Base-by-base conservation (phyloP, 2,797 vertebrate species). In the Ara ararauna region DNA sequence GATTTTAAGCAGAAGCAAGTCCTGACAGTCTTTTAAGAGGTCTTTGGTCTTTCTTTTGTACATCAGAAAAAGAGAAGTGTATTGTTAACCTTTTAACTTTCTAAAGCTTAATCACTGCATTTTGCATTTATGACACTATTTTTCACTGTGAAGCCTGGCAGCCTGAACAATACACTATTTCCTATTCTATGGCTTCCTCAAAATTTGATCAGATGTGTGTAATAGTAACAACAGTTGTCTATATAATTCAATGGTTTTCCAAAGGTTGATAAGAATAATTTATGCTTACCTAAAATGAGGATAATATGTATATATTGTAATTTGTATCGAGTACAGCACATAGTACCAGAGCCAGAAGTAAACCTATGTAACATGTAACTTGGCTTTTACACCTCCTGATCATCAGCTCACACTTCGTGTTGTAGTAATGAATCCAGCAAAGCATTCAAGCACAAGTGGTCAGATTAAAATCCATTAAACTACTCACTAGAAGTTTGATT, bases 31-130 rank as follows among this genome's bases (percentile, higher is more conserved):
- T 94, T 2, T 78, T 87, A 79, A 74, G 23, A 87, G 62, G 67
- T 70, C 81, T 94, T 95, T 93, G 81, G 88, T 94, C 79, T 94
- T 72, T 91, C 56, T 89, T 94, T 94, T 78, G 62, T 75, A 85
- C 56, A 29, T 83, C 65, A 51, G 38, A 76, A 87, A 93, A 87
- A 62, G 27, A 94, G 66, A 82, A 91, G 32, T 54, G 88, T 81
- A 82, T 93, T 92, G 76, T 94, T 92, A 66, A 17, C 23, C 87
- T 20, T 92, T 78, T 65, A 67, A 45, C 48, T 32, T 79, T 88
- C 61, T 87, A 56, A 79, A 81, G 38, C 27, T 88, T 85, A 53
- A 65, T n/a, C 62, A 56, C 72, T 95, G 34, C 48, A 18, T 85
- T 93, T 90, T 80, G 19, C 32, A 14, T 81, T 80, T 94, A 58